Conservation (phyloP, 2,797 vertebrate species). For the Pipistrellus pipistrellus region DNA sequence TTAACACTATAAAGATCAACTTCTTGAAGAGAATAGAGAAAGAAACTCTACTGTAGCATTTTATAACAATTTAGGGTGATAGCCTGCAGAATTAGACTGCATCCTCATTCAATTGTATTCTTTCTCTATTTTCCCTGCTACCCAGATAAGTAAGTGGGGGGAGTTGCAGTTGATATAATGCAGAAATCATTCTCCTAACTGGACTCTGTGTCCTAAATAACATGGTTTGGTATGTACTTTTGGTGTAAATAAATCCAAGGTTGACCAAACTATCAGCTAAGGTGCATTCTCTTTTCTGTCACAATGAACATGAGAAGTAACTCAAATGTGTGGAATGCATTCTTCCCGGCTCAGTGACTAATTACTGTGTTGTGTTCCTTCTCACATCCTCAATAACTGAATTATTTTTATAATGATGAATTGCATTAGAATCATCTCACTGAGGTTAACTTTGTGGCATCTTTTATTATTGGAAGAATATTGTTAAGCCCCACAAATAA, state of each 20-base stretch:
- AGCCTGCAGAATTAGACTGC: not conserved
- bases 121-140: not conserved
- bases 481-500: constrained; percentile 84
- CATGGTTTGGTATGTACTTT: not conserved
- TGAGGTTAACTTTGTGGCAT: constrained; percentile 74
- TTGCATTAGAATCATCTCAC: constrained; percentile 37
- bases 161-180: not conserved
- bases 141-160: not conserved
- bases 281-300: not conserved
- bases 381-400: constrained; percentile 59
- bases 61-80: not conserved
- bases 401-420: constrained; percentile 67
- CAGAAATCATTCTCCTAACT: not conserved
- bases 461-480: constrained; percentile 66
- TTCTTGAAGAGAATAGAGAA: constrained; percentile 13
- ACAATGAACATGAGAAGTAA: constrained; percentile 18
- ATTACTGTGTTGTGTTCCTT: constrained; percentile 56
- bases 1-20: constrained; percentile 26
- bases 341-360: constrained; percentile 57
- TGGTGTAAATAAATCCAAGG: not conserved
- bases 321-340: constrained; percentile 11
- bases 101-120: not conserved
- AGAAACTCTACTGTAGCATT: not conserved
- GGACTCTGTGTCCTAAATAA: not conserved
- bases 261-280: constrained; percentile 23